Conservation (phyloP, 1,140 invertebrate genomes). For the Acromyrmex heyeri region DNA sequence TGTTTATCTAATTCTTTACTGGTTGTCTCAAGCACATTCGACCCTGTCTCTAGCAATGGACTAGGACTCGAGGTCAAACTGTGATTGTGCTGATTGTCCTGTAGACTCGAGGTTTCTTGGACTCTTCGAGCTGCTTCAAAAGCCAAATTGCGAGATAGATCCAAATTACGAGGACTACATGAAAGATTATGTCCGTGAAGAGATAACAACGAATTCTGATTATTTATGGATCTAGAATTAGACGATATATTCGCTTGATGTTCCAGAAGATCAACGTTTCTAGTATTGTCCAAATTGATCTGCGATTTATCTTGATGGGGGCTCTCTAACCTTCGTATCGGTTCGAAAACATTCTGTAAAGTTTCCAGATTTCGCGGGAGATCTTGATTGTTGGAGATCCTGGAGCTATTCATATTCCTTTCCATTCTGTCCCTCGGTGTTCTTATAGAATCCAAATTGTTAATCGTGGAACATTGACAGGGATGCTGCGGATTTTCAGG, state of each 20-base stretch:
- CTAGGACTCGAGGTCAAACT: slow-evolving; percentile 75
- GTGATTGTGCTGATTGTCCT: slow-evolving; percentile 74
- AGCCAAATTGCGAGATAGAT: slow-evolving; percentile 74
- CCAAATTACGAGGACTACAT: slow-evolving; percentile 73
- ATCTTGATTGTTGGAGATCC: slow-evolving; percentile 74
- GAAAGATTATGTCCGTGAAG: slow-evolving; percentile 70
- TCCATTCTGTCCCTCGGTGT: slow-evolving; percentile 72
- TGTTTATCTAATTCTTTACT: slow-evolving; percentile 72
- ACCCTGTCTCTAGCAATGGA: slow-evolving; percentile 63
- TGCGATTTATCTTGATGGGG: slow-evolving; percentile 75
- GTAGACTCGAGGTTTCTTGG: slow-evolving; percentile 70
- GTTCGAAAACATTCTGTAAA: slow-evolving; percentile 75
- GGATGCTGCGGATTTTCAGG: slow-evolving; percentile 72
- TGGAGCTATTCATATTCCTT: slow-evolving; percentile 72
- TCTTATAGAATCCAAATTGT: slow-evolving; percentile 70
- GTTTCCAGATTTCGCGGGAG: slow-evolving; percentile 70
- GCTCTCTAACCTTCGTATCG: slow-evolving; percentile 75
- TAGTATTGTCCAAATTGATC: slow-evolving; percentile 67
- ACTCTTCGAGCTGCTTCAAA: slow-evolving; percentile 75
- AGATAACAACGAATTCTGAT: slow-evolving; percentile 63
- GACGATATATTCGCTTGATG: slow-evolving; percentile 65
- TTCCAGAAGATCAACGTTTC: slow-evolving; percentile 69
- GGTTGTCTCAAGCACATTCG: slow-evolving; percentile 63
- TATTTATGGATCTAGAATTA: slow-evolving; percentile 66
- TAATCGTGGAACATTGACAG: slow-evolving; percentile 76